Percentiles rank a stretch among this genome's conserved stretches.
Conservation (phyloP, 2,888 invertebrate species). For the Agrotis segetum region DNA sequence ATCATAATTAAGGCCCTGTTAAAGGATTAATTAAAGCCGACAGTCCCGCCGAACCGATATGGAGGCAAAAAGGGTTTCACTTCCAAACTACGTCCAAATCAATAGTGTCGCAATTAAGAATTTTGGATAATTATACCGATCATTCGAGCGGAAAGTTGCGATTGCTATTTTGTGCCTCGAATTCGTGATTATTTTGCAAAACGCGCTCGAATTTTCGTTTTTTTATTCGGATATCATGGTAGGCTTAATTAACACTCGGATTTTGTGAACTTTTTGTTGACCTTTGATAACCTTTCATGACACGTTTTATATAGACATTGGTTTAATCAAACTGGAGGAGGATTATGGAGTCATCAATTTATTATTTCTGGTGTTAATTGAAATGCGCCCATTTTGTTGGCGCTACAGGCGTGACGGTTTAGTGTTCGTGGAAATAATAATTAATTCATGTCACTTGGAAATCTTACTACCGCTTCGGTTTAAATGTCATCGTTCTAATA, state of each 20-base stretch:
- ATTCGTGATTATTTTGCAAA: constrained; percentile 56
- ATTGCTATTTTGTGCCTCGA: constrained; percentile 59
- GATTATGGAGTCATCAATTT: constrained; percentile 51
- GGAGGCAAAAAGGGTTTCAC: constrained; percentile 65
- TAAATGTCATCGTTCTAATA: constrained; percentile 41
- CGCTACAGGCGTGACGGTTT: constrained; percentile 21
- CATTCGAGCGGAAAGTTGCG: constrained; percentile 63
- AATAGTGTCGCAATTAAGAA: constrained; percentile 75
- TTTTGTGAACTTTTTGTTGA: constrained; percentile 52
- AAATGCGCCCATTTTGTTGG: constrained; percentile 29
- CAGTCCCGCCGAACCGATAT: constrained; percentile 11
- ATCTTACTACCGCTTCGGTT: constrained; percentile 21
- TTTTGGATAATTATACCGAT: constrained; percentile 75
- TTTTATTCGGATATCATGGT: constrained; percentile 44
- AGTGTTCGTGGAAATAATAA: constrained; percentile 45
- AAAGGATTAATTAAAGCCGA: constrained; percentile 39
- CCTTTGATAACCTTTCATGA: constrained; percentile 31
- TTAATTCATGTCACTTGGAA: constrained; percentile 46
- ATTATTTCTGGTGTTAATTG: constrained; percentile 51
- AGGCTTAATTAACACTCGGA: constrained; percentile 55
- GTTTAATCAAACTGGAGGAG: constrained; percentile 34
- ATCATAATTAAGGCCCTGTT: constrained; percentile 40
- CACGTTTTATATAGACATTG: constrained; percentile 30
- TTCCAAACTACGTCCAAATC: constrained; percentile 70
- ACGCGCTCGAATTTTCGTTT: constrained; percentile 31